Conservation (phyloP, 2,113 vertebrate species). For the Apeltes quadracus region DNA sequence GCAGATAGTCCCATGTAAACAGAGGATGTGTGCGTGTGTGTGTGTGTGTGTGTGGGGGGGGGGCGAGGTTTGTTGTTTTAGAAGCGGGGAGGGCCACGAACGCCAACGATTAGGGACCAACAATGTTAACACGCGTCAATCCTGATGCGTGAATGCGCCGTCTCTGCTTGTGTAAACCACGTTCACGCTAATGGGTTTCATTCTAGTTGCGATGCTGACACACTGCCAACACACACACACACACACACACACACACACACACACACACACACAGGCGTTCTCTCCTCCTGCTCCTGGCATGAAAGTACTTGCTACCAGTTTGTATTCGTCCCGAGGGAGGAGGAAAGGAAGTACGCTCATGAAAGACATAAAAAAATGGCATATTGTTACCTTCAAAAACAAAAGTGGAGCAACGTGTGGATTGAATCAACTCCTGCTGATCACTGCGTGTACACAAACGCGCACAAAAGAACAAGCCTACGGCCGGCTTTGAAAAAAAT, state of each 20-base stretch:
- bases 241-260: slow-evolving; percentile 45
- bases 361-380: slow-evolving; percentile 11
- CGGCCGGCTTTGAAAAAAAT: no score
- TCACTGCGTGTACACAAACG: background rate
- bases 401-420: slow-evolving; percentile 17
- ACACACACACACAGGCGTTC: slow-evolving; percentile 31
- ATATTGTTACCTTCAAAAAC: slow-evolving; percentile 14
- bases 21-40: no score
- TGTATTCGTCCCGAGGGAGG: slow-evolving; percentile 22
- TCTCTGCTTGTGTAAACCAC: slow-evolving; percentile 24
- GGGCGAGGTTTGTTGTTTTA: slow-evolving; percentile 23
- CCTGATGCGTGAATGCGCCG: background rate
- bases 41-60: no score
- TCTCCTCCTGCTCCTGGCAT: slow-evolving; percentile 30
- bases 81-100: background rate
- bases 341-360: slow-evolving; percentile 24
- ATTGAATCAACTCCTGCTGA: background rate
- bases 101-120: slow-evolving; percentile 29
- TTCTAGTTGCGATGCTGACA: slow-evolving; percentile 24
- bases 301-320: slow-evolving; percentile 19
- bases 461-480: background rate
- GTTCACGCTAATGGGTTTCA: slow-evolving; percentile 37
- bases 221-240: slow-evolving; percentile 41
- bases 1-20: slow-evolving; percentile 43
- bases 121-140: slow-evolving; percentile 31